These are phyloP conservation scores for Sisyra nigra DNA, from an alignment of 2,888 invertebrate genomes.

Conservation along the genomic window DNA sequence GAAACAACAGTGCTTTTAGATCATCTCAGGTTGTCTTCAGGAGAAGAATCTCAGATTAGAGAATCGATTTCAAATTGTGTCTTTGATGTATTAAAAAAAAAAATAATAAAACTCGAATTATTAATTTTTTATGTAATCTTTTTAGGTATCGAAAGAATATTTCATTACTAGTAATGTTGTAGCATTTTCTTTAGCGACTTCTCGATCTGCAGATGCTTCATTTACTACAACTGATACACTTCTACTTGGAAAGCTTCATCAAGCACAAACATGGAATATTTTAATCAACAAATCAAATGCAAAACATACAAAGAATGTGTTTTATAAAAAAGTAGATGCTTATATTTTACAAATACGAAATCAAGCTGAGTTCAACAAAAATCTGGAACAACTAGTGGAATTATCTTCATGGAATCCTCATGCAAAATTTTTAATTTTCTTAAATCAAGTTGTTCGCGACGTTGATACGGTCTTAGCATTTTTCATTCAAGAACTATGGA, in stretches of 20 bases:
- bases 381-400: conserved; percentile 1
- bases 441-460: not conserved
- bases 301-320: not conserved
- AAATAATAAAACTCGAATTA: too few relatives aligned
- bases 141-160: conserved; percentile 1
- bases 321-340: conserved; percentile 4
- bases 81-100: not conserved
- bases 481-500: conserved; percentile 1
- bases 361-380: not conserved
- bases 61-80: not conserved
- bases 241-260: not conserved
- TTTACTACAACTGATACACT: not conserved
- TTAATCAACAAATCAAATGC: conserved; percentile 3
- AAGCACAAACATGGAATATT: conserved; percentile 1
- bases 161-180: not conserved
- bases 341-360: conserved; percentile 6
- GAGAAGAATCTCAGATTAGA: not conserved
- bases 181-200: conserved; percentile 1
- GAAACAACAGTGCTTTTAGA: too few relatives aligned
- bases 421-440: conserved; percentile 3
- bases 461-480: not conserved
- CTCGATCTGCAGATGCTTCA: not conserved
- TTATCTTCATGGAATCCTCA: conserved; percentile 8
- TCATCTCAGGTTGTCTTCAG: too few relatives aligned
- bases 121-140: too few relatives aligned